Evolutionary conservation across 2,888 invertebrate genomes (phyloP).

Genomic region (Cephonodes hylas): DNA sequence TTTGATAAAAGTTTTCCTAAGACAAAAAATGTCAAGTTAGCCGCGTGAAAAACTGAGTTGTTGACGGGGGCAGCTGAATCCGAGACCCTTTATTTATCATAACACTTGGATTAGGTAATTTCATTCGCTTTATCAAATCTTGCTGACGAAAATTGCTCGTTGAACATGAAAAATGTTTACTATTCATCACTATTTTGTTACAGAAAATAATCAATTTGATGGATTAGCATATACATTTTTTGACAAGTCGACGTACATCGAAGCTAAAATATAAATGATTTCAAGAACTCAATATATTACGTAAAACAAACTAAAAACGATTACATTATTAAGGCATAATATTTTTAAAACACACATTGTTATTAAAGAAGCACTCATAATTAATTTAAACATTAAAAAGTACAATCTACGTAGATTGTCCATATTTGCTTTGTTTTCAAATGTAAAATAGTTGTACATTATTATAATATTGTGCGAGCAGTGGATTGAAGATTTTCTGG

Average conservation of each 20-base stretch:
- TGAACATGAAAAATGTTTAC: not conserved
- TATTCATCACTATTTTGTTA: not conserved
- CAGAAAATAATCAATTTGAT: not conserved
- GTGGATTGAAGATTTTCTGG: not conserved
- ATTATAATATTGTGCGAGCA: not conserved
- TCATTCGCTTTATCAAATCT: not conserved
- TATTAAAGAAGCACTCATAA: too few relatives aligned
- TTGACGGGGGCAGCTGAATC: slow-evolving; percentile 32
- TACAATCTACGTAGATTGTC: too few relatives aligned
- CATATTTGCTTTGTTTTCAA: not conserved
- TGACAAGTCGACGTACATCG: not conserved
- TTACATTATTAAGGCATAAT: not conserved
- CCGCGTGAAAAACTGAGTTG: slow-evolving; percentile 39
- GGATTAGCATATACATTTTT: not conserved
- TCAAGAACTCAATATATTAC: not conserved
- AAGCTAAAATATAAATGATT: not conserved
- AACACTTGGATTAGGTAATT: slow-evolving; percentile 11
- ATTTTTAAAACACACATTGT: not conserved
- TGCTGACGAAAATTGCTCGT: not conserved
- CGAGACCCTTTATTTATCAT: slow-evolving; percentile 31
- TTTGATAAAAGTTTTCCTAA: slow-evolving; percentile 53
- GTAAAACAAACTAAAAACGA: not conserved
- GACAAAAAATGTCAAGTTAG: slow-evolving; percentile 48
- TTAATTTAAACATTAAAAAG: not conserved
- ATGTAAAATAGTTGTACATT: not conserved